Percentiles rank a stretch among this genome's conserved stretches.
phyloP scores from a whole-genome alignment of 1,140 invertebrate genomes.

The Drosophila subobscura region DNA sequence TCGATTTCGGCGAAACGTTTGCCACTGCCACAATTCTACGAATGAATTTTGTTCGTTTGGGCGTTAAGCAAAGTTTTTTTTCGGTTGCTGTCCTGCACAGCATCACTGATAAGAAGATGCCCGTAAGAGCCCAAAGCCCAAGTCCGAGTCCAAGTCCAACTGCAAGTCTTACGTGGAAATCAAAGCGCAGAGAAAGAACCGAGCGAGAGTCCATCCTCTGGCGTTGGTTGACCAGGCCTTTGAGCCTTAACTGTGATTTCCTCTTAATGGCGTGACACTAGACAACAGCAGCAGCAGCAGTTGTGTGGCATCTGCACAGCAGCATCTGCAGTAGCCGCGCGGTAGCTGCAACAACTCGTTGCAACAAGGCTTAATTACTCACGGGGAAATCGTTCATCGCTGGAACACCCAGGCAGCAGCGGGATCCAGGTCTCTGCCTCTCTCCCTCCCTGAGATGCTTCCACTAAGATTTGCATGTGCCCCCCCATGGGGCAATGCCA shows the following conservation, averaged over 20 bases:
- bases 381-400: conserved; percentile 74
- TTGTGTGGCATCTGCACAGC: conserved; percentile 14
- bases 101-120: conserved; percentile 69
- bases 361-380: conserved; percentile 79
- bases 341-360: conserved; percentile 47
- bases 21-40: conserved; percentile 53
- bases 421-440: conserved; percentile 7
- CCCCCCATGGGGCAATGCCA: conserved; percentile 14
- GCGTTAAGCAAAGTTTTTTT: conserved; percentile 62
- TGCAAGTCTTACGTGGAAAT: conserved; percentile 73
- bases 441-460: conserved; percentile 47
- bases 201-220: conserved; percentile 1
- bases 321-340: conserved; percentile 8
- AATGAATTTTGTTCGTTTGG: conserved; percentile 73
- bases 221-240: conserved; percentile 63
- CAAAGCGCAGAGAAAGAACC: conserved; percentile 39
- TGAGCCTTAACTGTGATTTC: conserved; percentile 75
- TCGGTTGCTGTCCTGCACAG: conserved; percentile 11
- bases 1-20: conserved; percentile 70
- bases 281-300: conserved; percentile 46
- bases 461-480: conserved; percentile 67
- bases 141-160: conserved; percentile 14
- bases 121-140: conserved; percentile 15
- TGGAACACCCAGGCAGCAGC: conserved; percentile 71
- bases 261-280: conserved; percentile 81